Base-by-base conservation (phyloP, 2,113 vertebrate genomes). In the Neoarius graeffei region DNA sequence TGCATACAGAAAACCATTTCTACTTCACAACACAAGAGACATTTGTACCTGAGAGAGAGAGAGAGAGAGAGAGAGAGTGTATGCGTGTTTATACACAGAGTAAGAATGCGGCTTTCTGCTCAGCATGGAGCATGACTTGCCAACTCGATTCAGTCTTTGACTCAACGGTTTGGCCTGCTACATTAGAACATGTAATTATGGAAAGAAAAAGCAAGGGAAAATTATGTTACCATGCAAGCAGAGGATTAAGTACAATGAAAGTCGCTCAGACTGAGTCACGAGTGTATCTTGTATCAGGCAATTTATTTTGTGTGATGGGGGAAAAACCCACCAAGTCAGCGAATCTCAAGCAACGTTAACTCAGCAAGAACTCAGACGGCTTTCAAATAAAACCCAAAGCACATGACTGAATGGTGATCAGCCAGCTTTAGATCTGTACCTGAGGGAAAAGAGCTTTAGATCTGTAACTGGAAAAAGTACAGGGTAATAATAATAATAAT, bases 141-240 rank as follows among this genome's bases (percentile, higher is more conserved):
- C 35, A 62, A 30, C 50, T 59, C 6, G 0, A 25, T 11, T 74
- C 23, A 14, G 19, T 59, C 56, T 42, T 59, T 9, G 5, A 59
- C 56, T 48, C 10, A 50, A 19, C 10, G 25, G 42, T 62, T 42
- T 50, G 48, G 50, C 50, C 13, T 79, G 35, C 15, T 77, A 62
- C 84, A 50, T 60, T 30, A 27, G 56, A 77, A 19, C 48, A 30
- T 79, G 60, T 56, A 30, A 86, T 42, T 94, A 93, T 92, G 92
- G 91, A 90, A 83, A 54, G 11, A 62, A 59, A 30, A 7, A 80
- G 13, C 10, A 19, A 50, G 50, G 5, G 2, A 5, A 1, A 35
- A 27, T 27, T 6, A 11, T n/a, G 50, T 56, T 77, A 6, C 67
- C 20, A 52, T 50, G 74, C 17, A 42, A 62, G 15, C 30, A 66